Percentiles rank a stretch among this genome's conserved stretches.
Evolutionary conservation across 2,888 invertebrate species (phyloP).

Genomic region (Stegana nigrithorax): DNA sequence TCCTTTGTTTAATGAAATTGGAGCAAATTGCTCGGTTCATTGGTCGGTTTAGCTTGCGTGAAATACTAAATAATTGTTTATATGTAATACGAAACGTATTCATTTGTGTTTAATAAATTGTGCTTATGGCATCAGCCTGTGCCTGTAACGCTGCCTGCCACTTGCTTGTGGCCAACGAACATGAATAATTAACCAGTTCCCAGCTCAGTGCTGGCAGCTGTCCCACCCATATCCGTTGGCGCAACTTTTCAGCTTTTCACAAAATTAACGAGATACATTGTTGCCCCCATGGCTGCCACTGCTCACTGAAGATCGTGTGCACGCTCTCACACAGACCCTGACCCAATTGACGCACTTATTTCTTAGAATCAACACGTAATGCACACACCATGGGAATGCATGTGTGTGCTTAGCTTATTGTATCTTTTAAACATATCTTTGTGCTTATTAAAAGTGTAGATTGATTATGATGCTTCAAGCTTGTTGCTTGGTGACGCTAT

Average conservation of each 20-base stretch:
- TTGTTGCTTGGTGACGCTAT: conserved; percentile 2
- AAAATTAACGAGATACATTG: neutral
- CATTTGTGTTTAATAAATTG: neutral
- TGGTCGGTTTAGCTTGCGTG: neutral
- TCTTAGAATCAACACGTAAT: conserved; percentile 1
- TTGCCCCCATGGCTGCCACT: neutral
- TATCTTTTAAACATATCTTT: neutral
- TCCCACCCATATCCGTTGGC: neutral
- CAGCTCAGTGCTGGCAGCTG: neutral
- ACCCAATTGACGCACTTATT: conserved; percentile 5
- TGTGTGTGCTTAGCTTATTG: conserved; percentile 1
- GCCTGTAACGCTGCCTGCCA: no score
- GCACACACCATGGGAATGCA: neutral
- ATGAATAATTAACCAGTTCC: neutral
- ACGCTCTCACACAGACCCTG: neutral
- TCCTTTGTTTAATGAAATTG: neutral
- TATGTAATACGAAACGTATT: neutral
- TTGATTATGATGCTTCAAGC: neutral
- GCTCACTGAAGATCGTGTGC: neutral
- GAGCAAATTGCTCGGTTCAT: conserved; percentile 8
- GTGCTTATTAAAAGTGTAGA: conserved; percentile 3
- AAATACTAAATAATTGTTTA: neutral
- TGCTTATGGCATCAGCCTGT: neutral
- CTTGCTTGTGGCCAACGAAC: no score
- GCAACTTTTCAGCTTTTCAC: neutral